Conservation (phyloP, 2,113 vertebrate species). For the Capreolus pygargus region DNA sequence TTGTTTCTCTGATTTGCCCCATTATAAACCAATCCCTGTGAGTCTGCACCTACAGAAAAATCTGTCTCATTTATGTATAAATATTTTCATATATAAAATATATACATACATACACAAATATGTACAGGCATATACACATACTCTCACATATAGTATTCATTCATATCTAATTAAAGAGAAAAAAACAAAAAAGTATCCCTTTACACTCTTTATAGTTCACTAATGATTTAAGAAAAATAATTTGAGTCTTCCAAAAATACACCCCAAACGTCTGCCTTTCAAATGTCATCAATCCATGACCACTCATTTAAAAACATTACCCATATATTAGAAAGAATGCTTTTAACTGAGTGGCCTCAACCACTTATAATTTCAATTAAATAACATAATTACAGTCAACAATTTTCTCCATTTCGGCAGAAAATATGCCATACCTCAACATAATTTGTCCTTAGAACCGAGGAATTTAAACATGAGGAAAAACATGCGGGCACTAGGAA, state of each 20-base stretch:
- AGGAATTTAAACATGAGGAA: conserved; percentile 51
- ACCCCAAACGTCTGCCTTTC: conserved; percentile 68
- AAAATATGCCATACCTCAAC: conserved; percentile 74
- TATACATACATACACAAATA: neutral
- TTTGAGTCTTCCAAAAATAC: conserved; percentile 54
- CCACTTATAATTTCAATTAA: conserved; percentile 78
- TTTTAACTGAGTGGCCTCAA: conserved; percentile 74
- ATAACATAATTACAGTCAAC: conserved; percentile 76
- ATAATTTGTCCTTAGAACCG: conserved; percentile 53
- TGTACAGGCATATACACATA: neutral
- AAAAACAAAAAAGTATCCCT: neutral
- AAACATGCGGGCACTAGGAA: conserved; percentile 48
- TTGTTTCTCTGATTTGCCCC: neutral
- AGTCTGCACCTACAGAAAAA: neutral
- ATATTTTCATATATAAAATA: neutral
- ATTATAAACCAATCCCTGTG: neutral
- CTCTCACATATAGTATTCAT: neutral
- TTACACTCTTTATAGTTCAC: neutral
- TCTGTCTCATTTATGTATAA: neutral
- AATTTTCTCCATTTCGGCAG: conserved; percentile 77
- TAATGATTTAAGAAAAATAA: conserved; percentile 53
- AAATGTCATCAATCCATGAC: conserved; percentile 70
- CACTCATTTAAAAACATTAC: conserved; percentile 57
- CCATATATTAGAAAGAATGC: conserved; percentile 62
- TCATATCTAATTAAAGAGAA: neutral